These are phyloP conservation scores for Smutsia gigantea DNA, from an alignment of 2,797 vertebrate species.

Conservation along the genomic window DNA sequence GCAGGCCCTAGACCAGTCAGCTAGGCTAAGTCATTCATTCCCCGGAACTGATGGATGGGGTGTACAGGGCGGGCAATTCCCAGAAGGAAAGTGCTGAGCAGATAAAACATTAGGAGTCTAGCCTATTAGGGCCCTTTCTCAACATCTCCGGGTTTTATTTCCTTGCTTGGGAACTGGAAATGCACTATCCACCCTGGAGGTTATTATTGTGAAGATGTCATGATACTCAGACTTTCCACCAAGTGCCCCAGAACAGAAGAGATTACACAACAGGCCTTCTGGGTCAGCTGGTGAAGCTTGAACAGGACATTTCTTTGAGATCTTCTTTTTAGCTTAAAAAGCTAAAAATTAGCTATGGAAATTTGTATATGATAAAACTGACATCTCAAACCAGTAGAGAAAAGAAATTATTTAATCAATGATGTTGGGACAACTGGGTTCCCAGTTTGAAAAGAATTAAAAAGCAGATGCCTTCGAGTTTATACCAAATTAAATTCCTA, in stretches of 20 bases:
- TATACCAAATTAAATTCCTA: neutral
- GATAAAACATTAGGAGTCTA: neutral
- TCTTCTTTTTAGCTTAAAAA: conserved; percentile 20
- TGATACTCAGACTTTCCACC: neutral
- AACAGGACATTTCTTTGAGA: neutral
- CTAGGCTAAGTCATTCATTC: neutral
- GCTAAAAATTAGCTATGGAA: neutral
- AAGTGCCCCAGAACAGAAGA: neutral
- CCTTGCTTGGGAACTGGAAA: neutral
- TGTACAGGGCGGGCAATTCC: neutral
- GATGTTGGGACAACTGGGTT: neutral
- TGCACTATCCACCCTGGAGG: neutral
- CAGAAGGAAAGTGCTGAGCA: neutral
- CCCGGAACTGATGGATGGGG: neutral
- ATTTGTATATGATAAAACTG: neutral
- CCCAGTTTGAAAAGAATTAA: neutral
- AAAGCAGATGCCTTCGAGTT: neutral
- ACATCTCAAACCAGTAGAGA: neutral
- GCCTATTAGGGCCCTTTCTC: neutral
- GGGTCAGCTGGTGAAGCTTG: neutral
- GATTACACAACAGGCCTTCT: neutral
- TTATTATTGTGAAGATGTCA: neutral
- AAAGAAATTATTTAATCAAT: neutral
- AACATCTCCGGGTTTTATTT: neutral
- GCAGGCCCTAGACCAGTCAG: neutral